Evolutionary conservation across 2,797 vertebrate genomes (phyloP).

Genomic region (Tapera naevia): DNA sequence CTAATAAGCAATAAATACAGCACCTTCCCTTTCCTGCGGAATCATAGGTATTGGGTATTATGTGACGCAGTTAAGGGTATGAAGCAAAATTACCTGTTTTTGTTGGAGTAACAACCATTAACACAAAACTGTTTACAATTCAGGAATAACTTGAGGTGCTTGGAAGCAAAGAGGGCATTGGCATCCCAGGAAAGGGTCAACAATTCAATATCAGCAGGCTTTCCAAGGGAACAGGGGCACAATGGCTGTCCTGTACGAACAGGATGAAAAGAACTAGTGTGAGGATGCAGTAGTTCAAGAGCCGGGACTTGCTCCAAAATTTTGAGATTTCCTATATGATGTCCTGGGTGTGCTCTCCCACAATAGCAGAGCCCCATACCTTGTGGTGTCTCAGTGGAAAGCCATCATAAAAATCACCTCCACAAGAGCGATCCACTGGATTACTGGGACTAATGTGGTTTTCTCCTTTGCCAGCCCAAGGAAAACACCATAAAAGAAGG

Average conservation of each 20-base stretch:
- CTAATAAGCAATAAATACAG: not conserved
- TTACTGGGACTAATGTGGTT: not conserved
- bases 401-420: not conserved
- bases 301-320: not conserved
- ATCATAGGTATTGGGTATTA: not conserved
- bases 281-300: not conserved
- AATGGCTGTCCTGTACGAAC: not conserved
- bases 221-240: not conserved
- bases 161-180: not conserved
- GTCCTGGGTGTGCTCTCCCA: not conserved
- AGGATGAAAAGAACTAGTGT: not conserved
- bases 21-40: not conserved
- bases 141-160: not conserved
- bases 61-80: fast-evolving
- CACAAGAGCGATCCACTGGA: not conserved
- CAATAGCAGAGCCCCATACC: not conserved
- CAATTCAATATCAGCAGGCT: not conserved
- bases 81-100: not conserved
- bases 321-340: not conserved
- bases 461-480: not conserved
- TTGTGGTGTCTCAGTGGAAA: not conserved
- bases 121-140: not conserved
- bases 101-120: not conserved
- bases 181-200: not conserved
- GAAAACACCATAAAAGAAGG: not conserved